Conservation (phyloP, 2,113 vertebrate genomes). For the Hypomesus transpacificus region DNA sequence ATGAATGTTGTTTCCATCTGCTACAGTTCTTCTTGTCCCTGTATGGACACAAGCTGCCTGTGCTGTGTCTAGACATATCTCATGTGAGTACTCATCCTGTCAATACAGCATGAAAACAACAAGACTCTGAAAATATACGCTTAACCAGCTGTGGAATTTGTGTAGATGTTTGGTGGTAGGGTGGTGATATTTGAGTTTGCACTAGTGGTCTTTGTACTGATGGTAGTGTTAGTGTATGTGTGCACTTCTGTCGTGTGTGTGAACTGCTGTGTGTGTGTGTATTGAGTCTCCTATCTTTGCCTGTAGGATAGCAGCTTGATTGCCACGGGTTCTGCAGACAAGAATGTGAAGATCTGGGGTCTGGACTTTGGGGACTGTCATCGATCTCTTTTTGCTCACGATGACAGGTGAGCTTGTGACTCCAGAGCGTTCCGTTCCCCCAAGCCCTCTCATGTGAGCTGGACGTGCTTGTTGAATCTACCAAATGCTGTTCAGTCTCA, state of each 20-base stretch:
- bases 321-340: constrained; percentile 91
- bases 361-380: constrained; percentile 98
- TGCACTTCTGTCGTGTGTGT: neutral
- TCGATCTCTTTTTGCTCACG: constrained; percentile 93
- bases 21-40: constrained; percentile 93
- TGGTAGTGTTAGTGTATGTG: constrained; percentile 1
- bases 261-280: neutral
- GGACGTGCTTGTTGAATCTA: neutral
- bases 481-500: constrained; percentile 3
- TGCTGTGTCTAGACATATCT: constrained; percentile 94
- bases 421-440: too few species aligned
- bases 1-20: neutral
- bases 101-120: neutral
- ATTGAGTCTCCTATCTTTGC: neutral
- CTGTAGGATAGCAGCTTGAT: constrained; percentile 86
- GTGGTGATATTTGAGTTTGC: neutral
- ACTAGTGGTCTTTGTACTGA: neutral
- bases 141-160: too few species aligned
- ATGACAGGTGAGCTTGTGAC: constrained; percentile 83
- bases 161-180: neutral
- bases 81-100: constrained; percentile 78
- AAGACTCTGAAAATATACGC: neutral
- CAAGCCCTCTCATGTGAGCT: too few species aligned
- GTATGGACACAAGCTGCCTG: constrained; percentile 96
- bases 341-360: constrained; percentile 97